Percentiles rank a stretch among this genome's conserved stretches.
phyloP scores from a whole-genome alignment of 2,888 invertebrate genomes.

The Tromatobia lineatoria region DNA sequence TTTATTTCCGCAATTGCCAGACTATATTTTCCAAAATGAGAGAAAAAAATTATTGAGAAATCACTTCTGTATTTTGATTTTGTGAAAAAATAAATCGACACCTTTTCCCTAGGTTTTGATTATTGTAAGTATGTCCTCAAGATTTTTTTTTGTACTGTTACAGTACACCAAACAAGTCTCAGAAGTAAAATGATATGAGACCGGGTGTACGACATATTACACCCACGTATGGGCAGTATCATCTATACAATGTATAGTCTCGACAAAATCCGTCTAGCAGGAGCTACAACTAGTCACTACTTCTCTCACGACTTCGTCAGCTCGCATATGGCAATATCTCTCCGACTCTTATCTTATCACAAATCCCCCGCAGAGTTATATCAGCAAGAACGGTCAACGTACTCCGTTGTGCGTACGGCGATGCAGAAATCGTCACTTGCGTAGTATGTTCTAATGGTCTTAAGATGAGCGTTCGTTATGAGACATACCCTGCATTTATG shows the following conservation, averaged over 20 bases:
- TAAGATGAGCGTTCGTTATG: background rate
- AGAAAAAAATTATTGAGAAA: too few relatives aligned
- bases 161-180: conserved; percentile 17
- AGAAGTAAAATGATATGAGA: conserved; percentile 21
- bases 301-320: conserved; percentile 42
- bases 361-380: conserved; percentile 11
- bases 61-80: too few relatives aligned
- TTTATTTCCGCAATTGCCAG: too few relatives aligned
- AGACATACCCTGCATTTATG: too few relatives aligned
- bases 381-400: conserved; percentile 45
- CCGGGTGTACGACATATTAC: conserved; percentile 53
- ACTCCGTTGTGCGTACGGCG: background rate
- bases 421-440: conserved; percentile 3
- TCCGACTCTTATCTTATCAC: conserved; percentile 57
- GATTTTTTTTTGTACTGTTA: background rate
- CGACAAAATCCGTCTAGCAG: conserved; percentile 58
- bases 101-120: too few relatives aligned
- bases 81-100: too few relatives aligned
- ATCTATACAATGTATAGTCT: conserved; percentile 44
- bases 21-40: too few relatives aligned
- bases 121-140: too few relatives aligned
- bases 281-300: conserved; percentile 26
- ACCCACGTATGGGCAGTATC: background rate
- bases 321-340: conserved; percentile 1
- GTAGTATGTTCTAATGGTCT: background rate